phyloP scores from a whole-genome alignment of 2,888 invertebrate genomes.

The Cephalotes varians region DNA sequence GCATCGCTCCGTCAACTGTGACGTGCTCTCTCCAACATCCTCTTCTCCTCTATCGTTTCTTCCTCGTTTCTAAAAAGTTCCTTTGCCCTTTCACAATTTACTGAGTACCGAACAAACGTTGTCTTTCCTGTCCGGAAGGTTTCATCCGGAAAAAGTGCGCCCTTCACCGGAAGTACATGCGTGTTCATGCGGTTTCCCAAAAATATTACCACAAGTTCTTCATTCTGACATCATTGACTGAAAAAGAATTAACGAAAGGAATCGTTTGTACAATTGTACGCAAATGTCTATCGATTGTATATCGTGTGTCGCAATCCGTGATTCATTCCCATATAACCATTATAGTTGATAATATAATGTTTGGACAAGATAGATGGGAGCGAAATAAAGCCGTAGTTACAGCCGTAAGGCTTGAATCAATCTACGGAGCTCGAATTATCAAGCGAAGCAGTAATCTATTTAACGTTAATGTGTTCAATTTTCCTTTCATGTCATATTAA shows the following conservation, averaged over 20 bases:
- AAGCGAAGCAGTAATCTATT: background rate
- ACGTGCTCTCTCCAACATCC: constrained; percentile 71
- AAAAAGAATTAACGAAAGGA: background rate
- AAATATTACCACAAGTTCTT: background rate
- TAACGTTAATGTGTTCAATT: constrained; percentile 15
- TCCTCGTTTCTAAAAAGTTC: constrained; percentile 46
- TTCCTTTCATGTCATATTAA: constrained; percentile 9
- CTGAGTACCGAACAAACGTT: background rate
- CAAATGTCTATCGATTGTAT: background rate
- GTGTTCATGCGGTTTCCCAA: constrained; percentile 2
- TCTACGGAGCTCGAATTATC: background rate
- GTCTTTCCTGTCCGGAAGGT: background rate
- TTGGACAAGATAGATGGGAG: background rate
- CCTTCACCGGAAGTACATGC: constrained; percentile 2
- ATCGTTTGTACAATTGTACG: constrained; percentile 2
- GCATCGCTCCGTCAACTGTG: constrained; percentile 76
- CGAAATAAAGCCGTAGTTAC: background rate
- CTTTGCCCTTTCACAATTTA: constrained; percentile 37
- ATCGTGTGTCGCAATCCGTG: constrained; percentile 4
- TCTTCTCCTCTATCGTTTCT: constrained; percentile 38
- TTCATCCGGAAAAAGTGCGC: background rate
- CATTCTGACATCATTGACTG: background rate
- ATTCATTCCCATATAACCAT: constrained; percentile 34
- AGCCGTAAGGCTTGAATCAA: background rate
- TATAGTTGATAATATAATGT: constrained; percentile 18